phyloP scores from a whole-genome alignment of 2,797 vertebrate genomes.

The Okamejei kenojei region DNA sequence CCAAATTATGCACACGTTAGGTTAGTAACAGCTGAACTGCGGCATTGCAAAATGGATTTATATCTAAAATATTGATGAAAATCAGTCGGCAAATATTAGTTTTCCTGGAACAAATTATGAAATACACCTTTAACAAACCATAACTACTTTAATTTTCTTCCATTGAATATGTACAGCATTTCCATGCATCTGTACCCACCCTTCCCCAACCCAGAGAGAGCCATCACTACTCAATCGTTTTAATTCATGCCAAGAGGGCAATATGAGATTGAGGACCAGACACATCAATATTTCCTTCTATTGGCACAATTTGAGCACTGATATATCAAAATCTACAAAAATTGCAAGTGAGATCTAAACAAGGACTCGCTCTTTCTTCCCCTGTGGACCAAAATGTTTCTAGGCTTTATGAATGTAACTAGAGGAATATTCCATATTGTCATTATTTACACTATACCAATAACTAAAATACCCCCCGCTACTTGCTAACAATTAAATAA shows the following conservation, averaged over 20 bases:
- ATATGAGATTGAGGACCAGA: not conserved
- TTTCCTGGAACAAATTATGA: not conserved
- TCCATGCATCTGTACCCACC: not conserved
- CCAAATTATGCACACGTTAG: not conserved
- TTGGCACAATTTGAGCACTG: not conserved
- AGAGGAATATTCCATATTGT: not conserved
- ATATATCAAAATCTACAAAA: too few species aligned
- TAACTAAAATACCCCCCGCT: not conserved
- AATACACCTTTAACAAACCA: not conserved
- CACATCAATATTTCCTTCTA: not conserved
- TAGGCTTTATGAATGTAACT: not conserved
- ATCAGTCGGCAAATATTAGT: not conserved
- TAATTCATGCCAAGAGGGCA: not conserved
- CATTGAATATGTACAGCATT: not conserved
- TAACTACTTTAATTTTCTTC: not conserved
- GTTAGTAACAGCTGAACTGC: not conserved
- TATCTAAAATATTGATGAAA: not conserved
- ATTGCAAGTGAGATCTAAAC: too few species aligned
- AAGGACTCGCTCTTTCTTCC: too few species aligned
- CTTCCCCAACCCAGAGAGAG: not conserved
- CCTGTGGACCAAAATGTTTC: too few species aligned
- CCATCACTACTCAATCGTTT: not conserved
- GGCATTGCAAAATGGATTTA: not conserved
- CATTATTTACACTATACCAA: not conserved
- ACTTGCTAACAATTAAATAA: not conserved